Percentiles rank a stretch among this genome's conserved stretches.
These are phyloP conservation scores for Tetragonisca angustula DNA, from an alignment of 2,888 invertebrate species.

Conservation along the genomic window DNA sequence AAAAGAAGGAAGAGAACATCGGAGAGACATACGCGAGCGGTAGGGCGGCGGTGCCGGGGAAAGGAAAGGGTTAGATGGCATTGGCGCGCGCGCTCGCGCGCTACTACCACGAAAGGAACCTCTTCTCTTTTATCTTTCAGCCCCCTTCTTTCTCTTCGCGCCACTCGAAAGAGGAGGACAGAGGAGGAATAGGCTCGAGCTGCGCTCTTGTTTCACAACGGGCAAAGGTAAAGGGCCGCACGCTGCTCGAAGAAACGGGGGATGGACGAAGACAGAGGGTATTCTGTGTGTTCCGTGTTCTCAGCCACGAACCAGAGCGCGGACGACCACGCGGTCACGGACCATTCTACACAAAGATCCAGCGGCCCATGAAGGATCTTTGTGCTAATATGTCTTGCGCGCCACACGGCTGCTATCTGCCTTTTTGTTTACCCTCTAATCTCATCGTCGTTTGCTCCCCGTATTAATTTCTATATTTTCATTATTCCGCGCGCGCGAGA, in stretches of 20 bases:
- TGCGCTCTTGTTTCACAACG: slow-evolving; percentile 58
- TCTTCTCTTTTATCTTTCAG: slow-evolving; percentile 67
- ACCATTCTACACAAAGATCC: slow-evolving; percentile 66
- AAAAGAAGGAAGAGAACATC: slow-evolving; percentile 36
- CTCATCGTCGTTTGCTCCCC: neutral
- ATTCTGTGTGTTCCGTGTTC: slow-evolving; percentile 55
- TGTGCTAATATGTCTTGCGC: slow-evolving; percentile 63
- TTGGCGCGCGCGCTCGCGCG: slow-evolving; percentile 46
- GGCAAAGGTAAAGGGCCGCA: slow-evolving; percentile 56
- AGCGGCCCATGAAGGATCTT: slow-evolving; percentile 28
- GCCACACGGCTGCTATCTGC: slow-evolving; percentile 37
- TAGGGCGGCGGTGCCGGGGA: neutral
- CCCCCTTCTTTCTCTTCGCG: slow-evolving; percentile 60
- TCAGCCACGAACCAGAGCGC: slow-evolving; percentile 52
- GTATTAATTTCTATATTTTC: slow-evolving; percentile 16
- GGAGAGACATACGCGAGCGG: neutral
- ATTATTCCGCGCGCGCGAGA: neutral
- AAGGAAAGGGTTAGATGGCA: slow-evolving; percentile 47
- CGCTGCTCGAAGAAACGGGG: slow-evolving; percentile 24
- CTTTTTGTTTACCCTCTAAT: slow-evolving; percentile 4
- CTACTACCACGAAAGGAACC: slow-evolving; percentile 50
- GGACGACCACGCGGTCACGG: slow-evolving; percentile 61
- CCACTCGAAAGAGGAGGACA: slow-evolving; percentile 48
- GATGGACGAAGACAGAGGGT: slow-evolving; percentile 52
- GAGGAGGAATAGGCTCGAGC: slow-evolving; percentile 6